A percentile compares a stretch with the other conserved stretches of the same genome.
These are phyloP conservation scores for Hippopotamus amphibius DNA, from an alignment of 2,113 vertebrate genomes.

Conservation along the genomic window DNA sequence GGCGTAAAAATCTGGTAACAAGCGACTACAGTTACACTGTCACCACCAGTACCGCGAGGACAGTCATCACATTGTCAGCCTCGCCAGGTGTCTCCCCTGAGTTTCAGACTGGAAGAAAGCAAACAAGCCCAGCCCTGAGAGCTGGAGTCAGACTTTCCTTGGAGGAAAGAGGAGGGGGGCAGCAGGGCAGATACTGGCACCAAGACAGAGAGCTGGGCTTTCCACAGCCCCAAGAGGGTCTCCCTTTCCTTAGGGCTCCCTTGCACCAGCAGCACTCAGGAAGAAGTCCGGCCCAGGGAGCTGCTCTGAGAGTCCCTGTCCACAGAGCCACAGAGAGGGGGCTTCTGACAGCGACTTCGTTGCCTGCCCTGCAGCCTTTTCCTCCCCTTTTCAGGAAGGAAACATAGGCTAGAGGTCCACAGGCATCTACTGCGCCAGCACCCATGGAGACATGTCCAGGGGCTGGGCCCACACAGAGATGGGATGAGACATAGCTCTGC, in stretches of 20 bases:
- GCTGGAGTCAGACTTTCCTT: not conserved
- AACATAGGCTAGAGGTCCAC: not conserved
- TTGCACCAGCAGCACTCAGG: rapidly evolving
- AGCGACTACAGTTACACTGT: not conserved
- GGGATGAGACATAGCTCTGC: not conserved
- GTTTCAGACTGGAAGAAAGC: not conserved
- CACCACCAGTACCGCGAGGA: not conserved
- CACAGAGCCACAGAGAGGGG: not conserved
- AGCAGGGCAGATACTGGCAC: not conserved
- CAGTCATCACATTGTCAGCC: not conserved
- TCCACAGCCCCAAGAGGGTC: not conserved
- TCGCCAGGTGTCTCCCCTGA: not conserved
- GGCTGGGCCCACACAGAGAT: not conserved
- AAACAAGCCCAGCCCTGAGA: not conserved
- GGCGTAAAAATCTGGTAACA: not conserved
- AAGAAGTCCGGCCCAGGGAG: not conserved
- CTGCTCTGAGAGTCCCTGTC: not conserved
- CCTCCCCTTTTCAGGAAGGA: not conserved
- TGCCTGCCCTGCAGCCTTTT: not conserved
- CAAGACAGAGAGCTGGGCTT: not conserved
- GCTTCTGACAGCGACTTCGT: not conserved
- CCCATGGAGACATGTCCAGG: not conserved
- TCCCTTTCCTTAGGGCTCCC: not conserved
- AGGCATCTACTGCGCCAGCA: not conserved
- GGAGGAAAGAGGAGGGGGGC: not conserved